Evolutionary conservation across 2,113 vertebrate species (phyloP).

Genomic region (Xiphorhynchus elegans): DNA sequence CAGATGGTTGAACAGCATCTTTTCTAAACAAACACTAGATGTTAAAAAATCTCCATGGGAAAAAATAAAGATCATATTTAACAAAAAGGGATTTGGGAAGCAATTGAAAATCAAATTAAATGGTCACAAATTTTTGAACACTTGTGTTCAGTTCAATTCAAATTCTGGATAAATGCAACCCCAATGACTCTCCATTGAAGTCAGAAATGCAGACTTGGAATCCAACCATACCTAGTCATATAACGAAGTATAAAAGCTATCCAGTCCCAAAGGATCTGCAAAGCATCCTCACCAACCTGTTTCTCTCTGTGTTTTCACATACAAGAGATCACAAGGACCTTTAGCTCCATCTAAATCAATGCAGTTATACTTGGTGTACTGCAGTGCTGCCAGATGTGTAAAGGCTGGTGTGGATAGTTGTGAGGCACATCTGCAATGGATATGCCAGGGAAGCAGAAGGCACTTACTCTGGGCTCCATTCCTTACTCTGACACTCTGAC

Average conservation of each 20-base stretch:
- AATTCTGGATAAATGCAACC: neutral
- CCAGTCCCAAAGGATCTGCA: neutral
- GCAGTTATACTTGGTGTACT: neutral
- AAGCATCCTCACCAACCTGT: neutral
- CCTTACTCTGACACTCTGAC: neutral
- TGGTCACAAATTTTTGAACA: neutral
- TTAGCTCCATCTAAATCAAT: neutral
- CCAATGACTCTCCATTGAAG: neutral
- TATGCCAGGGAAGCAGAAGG: neutral
- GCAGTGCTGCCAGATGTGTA: neutral
- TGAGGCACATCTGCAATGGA: neutral
- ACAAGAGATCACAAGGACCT: neutral
- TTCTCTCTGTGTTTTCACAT: neutral
- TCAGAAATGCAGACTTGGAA: neutral
- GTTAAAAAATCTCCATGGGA: neutral
- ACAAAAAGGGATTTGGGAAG: neutral
- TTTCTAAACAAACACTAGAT: neutral
- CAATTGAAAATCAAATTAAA: neutral
- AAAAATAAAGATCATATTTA: neutral
- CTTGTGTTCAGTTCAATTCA: neutral
- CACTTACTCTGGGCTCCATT: neutral
- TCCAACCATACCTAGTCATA: neutral
- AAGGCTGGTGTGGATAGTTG: neutral
- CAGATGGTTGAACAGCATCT: neutral
- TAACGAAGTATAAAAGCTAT: neutral